Base-by-base conservation (phyloP, 2,888 invertebrate species). In the Tenthredo scrophulariae region DNA sequence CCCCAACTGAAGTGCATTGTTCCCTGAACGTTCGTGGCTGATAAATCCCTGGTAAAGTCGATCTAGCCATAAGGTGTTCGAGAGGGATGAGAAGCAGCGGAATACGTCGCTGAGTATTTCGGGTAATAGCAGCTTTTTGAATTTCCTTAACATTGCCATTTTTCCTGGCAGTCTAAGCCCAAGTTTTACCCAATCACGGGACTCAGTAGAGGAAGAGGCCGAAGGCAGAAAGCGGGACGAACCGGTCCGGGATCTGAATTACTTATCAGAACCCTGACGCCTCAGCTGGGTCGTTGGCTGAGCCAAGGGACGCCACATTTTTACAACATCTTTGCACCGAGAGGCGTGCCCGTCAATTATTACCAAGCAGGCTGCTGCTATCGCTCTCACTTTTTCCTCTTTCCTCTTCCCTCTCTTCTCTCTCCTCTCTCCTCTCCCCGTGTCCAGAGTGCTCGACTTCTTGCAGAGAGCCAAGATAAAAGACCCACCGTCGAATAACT, bases 291-390 rank as follows among this genome's bases (percentile, higher is more conserved):
- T 67, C 67, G 67, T 67, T 67, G 67, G 26, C 26, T 26, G 18
- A 67, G 67, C 33, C 67, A 26, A 67, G 33, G 33, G 67, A 67
- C 33, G 37, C 72, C 40, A 43, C 37, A 74, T 74, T 74, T 40
- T 43, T 43, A 43, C 72, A 74, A 43, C 40, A 74, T 74, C 43
- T 43, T 74, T 67, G 33, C 72, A 74, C 72, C 9, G 37, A 33
- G 70, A 29, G 70, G 33, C 33, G 37, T 74, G n/a, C 43, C 40
- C 72, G 37, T 74, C 72, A 74, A 74, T 40, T 74, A 74, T 74
- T 74, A 74, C 72, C 72, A 13, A 74, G n/a, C 72, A 74, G 40
- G 40, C 40, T 43, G 9, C 22, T 29, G 67, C 33, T 29, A 13
- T 33, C 65, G 26, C 65, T 65, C 67, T 67, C 67, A 13, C 62